Percentiles rank a stretch among this genome's conserved stretches.
phyloP scores from a whole-genome alignment of 37 sponge, comb jelly and placozoan species.

The Chondrosia reniformis region DNA sequence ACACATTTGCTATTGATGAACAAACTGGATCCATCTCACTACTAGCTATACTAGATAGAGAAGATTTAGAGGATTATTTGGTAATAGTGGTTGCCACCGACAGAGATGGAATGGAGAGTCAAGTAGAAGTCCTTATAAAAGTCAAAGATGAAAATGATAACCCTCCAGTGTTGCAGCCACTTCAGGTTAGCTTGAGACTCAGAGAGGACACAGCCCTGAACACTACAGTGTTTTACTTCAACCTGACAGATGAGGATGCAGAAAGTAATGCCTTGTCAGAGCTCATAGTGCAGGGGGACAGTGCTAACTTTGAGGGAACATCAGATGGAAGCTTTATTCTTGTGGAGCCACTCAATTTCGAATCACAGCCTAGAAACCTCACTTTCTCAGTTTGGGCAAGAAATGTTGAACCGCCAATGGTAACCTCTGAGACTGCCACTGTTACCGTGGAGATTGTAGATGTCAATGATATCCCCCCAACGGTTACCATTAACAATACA shows the following conservation, averaged over 20 bases:
- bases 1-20: not conserved
- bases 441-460: constrained; percentile 44
- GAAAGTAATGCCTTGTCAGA: constrained; percentile 2
- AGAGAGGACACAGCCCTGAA: constrained; percentile 22
- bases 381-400: constrained; percentile 31
- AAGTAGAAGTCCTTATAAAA: not conserved
- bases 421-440: not conserved
- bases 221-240: not conserved
- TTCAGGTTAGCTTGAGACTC: not conserved
- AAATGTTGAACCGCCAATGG: constrained; percentile 38
- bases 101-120: constrained; percentile 8
- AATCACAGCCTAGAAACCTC: constrained; percentile 9
- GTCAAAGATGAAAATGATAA: constrained; percentile 23
- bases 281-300: constrained; percentile 19
- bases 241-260: constrained; percentile 25
- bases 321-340: constrained; percentile 26
- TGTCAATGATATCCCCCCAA: constrained; percentile 70
- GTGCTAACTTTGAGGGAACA: constrained; percentile 15
- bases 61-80: not conserved
- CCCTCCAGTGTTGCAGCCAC: not conserved
- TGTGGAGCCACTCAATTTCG: constrained; percentile 57
- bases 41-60: not conserved
- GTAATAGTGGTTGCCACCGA: constrained; percentile 33
- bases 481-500: constrained; percentile 30
- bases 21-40: constrained; percentile 2